phyloP scores from a whole-genome alignment of 2,113 vertebrate genomes.

The Phalacrocorax pelagicus region DNA sequence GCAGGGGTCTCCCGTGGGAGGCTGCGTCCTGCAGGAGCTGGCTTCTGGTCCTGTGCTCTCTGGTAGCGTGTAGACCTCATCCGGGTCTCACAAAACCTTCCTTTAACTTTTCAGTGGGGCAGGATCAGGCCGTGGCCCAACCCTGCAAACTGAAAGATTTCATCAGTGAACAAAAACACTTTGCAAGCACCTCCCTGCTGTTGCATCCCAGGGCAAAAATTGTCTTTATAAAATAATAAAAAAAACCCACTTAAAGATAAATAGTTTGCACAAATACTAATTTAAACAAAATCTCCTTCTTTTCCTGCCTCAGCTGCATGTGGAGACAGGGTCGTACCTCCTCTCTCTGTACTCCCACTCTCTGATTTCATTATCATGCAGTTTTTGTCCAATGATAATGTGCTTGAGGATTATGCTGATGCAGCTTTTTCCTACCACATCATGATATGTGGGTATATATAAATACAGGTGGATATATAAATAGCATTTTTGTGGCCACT shows the following conservation, averaged over 20 bases:
- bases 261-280: neutral
- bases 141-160: neutral
- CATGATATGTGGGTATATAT: neutral
- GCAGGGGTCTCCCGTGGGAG: neutral
- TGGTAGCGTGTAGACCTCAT: fast-evolving
- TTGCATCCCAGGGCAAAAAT: neutral
- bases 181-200: neutral
- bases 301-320: neutral
- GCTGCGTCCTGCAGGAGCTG: neutral
- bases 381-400: neutral
- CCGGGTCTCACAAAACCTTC: neutral
- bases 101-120: neutral
- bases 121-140: neutral
- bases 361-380: neutral
- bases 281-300: neutral
- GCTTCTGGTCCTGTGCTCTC: neutral
- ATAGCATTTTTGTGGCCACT: neutral
- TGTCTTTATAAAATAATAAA: neutral
- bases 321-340: neutral
- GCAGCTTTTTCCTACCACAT: neutral
- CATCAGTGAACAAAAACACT: neutral
- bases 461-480: neutral
- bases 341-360: neutral
- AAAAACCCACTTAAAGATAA: neutral
- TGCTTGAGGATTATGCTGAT: slow-evolving; percentile 8